Percentiles rank a stretch among this genome's conserved stretches.
Evolutionary conservation across 2,797 vertebrate genomes (phyloP).

Genomic region (Ispidina lecontei): DNA sequence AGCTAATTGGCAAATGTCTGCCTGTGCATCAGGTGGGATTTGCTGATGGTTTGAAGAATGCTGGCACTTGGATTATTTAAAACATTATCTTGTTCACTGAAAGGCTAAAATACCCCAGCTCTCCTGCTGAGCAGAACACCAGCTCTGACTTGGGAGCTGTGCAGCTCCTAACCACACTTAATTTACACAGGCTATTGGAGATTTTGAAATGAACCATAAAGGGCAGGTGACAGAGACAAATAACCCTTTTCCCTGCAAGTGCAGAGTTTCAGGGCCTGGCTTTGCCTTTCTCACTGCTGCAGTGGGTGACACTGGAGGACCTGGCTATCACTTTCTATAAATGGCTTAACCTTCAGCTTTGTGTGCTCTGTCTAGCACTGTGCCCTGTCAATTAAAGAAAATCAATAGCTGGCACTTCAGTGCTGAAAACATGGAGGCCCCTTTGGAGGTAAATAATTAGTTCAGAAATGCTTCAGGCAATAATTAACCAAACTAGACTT

Average conservation of each 20-base stretch:
- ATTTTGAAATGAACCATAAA: constrained; percentile 58
- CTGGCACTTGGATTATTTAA: background rate
- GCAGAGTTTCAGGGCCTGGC: background rate
- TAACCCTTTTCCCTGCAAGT: constrained; percentile 22
- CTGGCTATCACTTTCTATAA: constrained; percentile 27
- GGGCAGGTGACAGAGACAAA: constrained; percentile 55
- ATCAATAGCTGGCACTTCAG: constrained; percentile 56
- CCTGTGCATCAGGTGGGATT: background rate
- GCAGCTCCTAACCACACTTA: constrained; percentile 6
- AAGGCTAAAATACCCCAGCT: background rate
- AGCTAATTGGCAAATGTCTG: background rate
- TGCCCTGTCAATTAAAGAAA: constrained; percentile 46
- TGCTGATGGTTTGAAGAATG: background rate
- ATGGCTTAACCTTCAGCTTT: constrained; percentile 65
- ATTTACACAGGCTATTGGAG: constrained; percentile 39
- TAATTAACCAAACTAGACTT: constrained; percentile 68
- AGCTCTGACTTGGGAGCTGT: background rate
- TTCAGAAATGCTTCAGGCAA: constrained; percentile 50
- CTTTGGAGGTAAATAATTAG: constrained; percentile 61
- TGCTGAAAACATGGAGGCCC: constrained; percentile 22
- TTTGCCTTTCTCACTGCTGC: background rate
- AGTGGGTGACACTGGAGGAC: constrained; percentile 16
- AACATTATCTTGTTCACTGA: background rate
- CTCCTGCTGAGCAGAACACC: background rate
- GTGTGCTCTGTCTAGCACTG: constrained; percentile 20